Evolutionary conservation across 2,113 vertebrate genomes (phyloP).

Genomic region (Typhlomys cinereus): DNA sequence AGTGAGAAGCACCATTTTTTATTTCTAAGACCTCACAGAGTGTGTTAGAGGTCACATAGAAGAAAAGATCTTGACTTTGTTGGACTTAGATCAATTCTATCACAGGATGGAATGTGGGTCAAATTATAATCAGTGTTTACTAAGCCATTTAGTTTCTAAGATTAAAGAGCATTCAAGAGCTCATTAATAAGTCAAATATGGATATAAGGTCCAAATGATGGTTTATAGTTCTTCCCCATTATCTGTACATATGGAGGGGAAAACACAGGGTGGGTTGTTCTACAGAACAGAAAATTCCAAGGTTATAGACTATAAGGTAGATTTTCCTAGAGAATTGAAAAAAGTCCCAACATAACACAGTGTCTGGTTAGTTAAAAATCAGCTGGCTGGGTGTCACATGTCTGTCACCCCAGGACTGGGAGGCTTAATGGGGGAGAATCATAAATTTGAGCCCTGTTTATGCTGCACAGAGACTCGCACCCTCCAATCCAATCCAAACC

Average conservation of each 20-base stretch:
- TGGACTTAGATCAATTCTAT: slow-evolving; percentile 12
- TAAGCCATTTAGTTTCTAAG: background rate
- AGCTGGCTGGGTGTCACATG: too few relatives aligned
- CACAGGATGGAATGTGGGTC: background rate
- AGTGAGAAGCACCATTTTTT: background rate
- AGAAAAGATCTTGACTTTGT: background rate
- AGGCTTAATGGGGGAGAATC: background rate
- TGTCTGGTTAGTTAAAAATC: slow-evolving; percentile 9
- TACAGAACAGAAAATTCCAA: background rate
- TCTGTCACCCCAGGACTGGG: background rate
- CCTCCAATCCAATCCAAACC: background rate
- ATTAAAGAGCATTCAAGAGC: background rate
- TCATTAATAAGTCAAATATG: slow-evolving; percentile 27
- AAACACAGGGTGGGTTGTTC: background rate
- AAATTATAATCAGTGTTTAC: slow-evolving; percentile 23
- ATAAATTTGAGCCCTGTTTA: background rate
- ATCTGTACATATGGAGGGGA: background rate
- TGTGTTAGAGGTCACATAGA: background rate
- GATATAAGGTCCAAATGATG: background rate
- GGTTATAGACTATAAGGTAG: background rate
- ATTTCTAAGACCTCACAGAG: background rate
- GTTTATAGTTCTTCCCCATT: slow-evolving; percentile 24
- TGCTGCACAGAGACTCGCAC: background rate
- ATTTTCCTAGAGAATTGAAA: slow-evolving; percentile 8
- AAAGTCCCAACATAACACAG: background rate